Percentiles rank a stretch among this genome's conserved stretches.
phyloP scores from a whole-genome alignment of 2,797 vertebrate species.

The Perdix hodgsoniae region DNA sequence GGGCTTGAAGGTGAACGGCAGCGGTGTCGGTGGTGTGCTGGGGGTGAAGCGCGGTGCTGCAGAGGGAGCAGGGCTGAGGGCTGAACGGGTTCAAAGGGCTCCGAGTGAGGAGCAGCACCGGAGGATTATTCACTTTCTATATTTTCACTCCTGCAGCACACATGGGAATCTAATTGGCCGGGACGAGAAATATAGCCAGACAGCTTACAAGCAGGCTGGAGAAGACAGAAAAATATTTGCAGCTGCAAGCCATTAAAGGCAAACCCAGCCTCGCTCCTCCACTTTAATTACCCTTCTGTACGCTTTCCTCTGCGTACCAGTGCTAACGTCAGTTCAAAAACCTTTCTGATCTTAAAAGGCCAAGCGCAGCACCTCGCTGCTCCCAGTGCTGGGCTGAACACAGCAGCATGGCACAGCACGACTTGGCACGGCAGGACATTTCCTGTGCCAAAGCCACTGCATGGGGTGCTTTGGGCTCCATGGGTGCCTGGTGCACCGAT shows the following conservation, averaged over 20 bases:
- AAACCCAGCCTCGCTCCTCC: slow-evolving; percentile 55
- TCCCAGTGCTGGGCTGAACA: neutral
- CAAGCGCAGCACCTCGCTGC: neutral
- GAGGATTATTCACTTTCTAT: slow-evolving; percentile 80
- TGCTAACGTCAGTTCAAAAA: slow-evolving; percentile 55
- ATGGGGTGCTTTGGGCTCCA: no score
- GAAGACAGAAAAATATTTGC: slow-evolving; percentile 67
- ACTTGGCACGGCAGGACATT: no score
- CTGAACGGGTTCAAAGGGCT: slow-evolving; percentile 72
- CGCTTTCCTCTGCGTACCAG: slow-evolving; percentile 17
- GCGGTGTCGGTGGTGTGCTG: slow-evolving; percentile 59
- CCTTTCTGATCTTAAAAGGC: slow-evolving; percentile 71
- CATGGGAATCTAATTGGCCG: slow-evolving; percentile 80
- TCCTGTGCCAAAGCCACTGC: no score
- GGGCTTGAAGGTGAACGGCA: slow-evolving; percentile 61
- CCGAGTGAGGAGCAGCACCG: slow-evolving; percentile 50
- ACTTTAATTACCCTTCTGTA: slow-evolving; percentile 75
- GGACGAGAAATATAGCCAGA: slow-evolving; percentile 77
- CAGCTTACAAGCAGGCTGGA: slow-evolving; percentile 63
- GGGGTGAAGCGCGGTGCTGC: slow-evolving; percentile 42
- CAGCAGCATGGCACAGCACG: no score
- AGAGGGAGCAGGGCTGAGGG: slow-evolving; percentile 19
- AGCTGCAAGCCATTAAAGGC: slow-evolving; percentile 82
- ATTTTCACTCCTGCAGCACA: slow-evolving; percentile 80
- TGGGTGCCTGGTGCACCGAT: no score